Base-by-base conservation (phyloP, 2,797 vertebrate species). In the Hapalemur alaotrensis region DNA sequence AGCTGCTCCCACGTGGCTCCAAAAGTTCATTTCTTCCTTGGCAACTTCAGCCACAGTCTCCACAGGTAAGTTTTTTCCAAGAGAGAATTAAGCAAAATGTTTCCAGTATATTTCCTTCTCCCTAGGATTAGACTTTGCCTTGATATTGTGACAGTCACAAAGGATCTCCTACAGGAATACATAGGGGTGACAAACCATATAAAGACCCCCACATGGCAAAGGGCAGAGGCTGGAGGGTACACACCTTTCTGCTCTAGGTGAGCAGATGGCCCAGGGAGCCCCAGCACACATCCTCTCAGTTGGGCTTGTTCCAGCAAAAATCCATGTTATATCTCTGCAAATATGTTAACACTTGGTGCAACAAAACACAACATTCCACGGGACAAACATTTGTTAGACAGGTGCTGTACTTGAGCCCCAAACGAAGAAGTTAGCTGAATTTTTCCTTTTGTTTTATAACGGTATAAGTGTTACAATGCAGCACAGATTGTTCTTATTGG, bases 261-360 rank as follows among this genome's bases (percentile, higher is more conserved):
- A 65, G n/a, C 5, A 83, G 30, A 46, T 17, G 11, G 22, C 9
- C 5, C 12, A n/a, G 75, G 15, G 23, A 32, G 32, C 4, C 28
- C 52, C 3, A 43, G 43, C 9, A 4, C 2, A 4, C 32, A 2
- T 82, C 23, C 79, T 73, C 48, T n/a, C 35, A 15, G 15, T 35
- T 46, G 82, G 46, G 25, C 30, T 81, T 52, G 69, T 92, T 84
- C 80, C 30, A 9, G 23, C 28, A 79, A 87, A 95, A 75, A 70
- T 48, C 54, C 8, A 23, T 7, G 28, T 78, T 32, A 2, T 22
- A 22, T 23, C 46, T 92, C 46, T 92, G 86, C 32, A 61, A 18
- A 65, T 57, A 78, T 50, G 15, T 50, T 50, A 50, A 50, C 0
- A 46, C 7, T 23, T n/a, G 17, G 11, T 32, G 61, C 25, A 43